Percentiles rank a stretch among this genome's conserved stretches.
Evolutionary conservation across 2,113 vertebrate species (phyloP).

Genomic region (Nesoenas mayeri): DNA sequence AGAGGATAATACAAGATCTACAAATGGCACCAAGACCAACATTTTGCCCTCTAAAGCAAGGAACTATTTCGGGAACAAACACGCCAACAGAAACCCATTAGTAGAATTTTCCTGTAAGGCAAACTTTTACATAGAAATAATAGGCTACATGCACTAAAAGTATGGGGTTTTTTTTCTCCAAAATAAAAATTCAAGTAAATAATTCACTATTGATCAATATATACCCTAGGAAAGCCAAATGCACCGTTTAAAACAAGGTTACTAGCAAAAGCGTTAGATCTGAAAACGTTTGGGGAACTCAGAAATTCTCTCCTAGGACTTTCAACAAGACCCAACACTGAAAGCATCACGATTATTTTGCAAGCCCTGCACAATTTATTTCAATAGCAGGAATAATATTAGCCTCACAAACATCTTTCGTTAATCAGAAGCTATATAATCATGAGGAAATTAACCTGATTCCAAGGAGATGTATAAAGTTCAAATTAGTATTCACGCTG

Average conservation of each 20-base stretch:
- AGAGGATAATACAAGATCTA: not conserved
- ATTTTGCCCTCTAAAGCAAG: slow-evolving; percentile 15
- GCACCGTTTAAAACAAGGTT: not conserved
- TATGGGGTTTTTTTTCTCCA: not conserved
- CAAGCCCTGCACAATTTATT: not conserved
- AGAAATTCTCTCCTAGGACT: not conserved
- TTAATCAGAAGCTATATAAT: slow-evolving; percentile 29
- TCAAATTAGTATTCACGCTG: slow-evolving; percentile 61
- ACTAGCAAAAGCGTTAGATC: not conserved
- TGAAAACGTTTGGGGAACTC: not conserved
- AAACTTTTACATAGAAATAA: not conserved
- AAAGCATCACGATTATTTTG: not conserved
- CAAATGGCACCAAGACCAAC: not conserved
- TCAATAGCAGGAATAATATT: not conserved
- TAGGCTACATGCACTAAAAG: too few relatives aligned
- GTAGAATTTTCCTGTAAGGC: not conserved
- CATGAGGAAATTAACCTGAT: slow-evolving; percentile 54
- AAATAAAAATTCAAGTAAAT: not conserved
- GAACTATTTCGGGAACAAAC: not conserved
- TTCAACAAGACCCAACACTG: not conserved
- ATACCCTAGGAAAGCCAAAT: not conserved
- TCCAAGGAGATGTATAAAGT: slow-evolving; percentile 55
- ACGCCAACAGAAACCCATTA: not conserved
- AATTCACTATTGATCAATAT: not conserved
- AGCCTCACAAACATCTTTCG: slow-evolving; percentile 12